These are phyloP conservation scores for Aleiodes alternator DNA, from an alignment of 2,888 invertebrate genomes.

Conservation along the genomic window DNA sequence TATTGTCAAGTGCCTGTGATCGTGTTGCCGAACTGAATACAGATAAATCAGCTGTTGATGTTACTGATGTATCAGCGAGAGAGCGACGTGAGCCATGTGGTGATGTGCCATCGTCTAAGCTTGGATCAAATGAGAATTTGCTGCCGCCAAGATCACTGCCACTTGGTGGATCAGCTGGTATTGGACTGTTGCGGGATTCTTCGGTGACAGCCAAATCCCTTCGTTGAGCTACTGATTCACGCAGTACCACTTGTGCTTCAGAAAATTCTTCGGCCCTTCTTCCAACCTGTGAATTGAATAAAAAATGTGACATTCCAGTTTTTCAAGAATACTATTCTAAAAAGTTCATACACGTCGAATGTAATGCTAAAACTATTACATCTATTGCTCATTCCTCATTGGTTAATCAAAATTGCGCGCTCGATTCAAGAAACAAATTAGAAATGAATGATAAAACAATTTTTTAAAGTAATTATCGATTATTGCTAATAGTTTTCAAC, in stretches of 20 bases:
- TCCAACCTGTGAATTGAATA: conserved; percentile 78
- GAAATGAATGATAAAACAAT: too few species aligned
- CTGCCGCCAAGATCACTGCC: conserved; percentile 75
- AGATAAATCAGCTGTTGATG: conserved; percentile 88
- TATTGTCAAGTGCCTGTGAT: conserved; percentile 85
- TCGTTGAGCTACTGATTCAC: conserved; percentile 81
- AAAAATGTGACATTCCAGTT: not conserved
- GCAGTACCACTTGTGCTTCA: conserved; percentile 86
- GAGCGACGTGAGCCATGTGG: conserved; percentile 86
- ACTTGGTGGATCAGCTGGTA: conserved; percentile 68
- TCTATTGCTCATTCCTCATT: too few species aligned
- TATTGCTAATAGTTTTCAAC: too few species aligned
- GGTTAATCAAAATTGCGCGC: too few species aligned
- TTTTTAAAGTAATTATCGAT: too few species aligned
- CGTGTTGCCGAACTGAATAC: conserved; percentile 85
- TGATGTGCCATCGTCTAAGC: conserved; percentile 83
- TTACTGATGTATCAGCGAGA: conserved; percentile 88
- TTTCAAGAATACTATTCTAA: too few species aligned
- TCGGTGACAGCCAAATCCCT: conserved; percentile 67
- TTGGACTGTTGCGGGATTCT: conserved; percentile 67
- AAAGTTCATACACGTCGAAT: too few species aligned
- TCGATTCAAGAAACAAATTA: too few species aligned
- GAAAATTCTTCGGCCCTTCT: conserved; percentile 87
- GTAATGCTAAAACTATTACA: too few species aligned
- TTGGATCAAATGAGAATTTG: conserved; percentile 81